Base-by-base conservation (phyloP, 23 tunicate species). In the Phallusia fumigata region DNA sequence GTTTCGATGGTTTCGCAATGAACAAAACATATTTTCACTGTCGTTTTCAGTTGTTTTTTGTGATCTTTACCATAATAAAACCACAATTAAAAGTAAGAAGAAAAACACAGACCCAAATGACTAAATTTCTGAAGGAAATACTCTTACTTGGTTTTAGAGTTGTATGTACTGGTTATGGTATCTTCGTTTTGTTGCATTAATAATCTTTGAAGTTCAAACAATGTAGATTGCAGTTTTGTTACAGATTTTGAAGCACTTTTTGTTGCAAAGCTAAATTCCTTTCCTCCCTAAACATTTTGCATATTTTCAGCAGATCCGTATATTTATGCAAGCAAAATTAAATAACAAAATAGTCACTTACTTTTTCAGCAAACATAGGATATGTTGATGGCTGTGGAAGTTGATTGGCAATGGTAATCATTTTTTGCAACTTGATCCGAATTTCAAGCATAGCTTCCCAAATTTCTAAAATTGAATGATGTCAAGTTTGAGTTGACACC, bases 401-500 rank as follows among this genome's bases (percentile, higher is more conserved):
- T 64, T 80, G 84, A 64, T 89, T 89, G 19, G 85, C 80, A 19
- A 84, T 32, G 13, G 52, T 34, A 24, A 89, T 53, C 64, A 84
- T 31, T 65, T 89, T 84, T 76, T 89, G 94, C 75, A 79, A 36
- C 76, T 84, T 84, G 31, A 89, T 89, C 53, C 94, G 85, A 1
- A 76, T 50, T 84, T 89, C 94, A 32, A 89, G 64, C 74, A 84
- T 76, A 10, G 31, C 44, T 80, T 89, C 94, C 94, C 94, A 89
- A 26, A 89, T 58, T 30, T 35, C 92, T 88, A 72, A 31, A 83
- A 40, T 10, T 3, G 10, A 40, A 40, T 40, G 10, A 40, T 40
- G 10, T 10, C 8, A 40, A 40, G 47, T 10, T 40, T 40, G 47
- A 10, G 47, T 10, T 40, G 47, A 40, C 47, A 40, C 47, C 47